Evolutionary conservation across 35 echinoderm and acorn worm genomes (phyloP).

Genomic region (Acanthaster planci): DNA sequence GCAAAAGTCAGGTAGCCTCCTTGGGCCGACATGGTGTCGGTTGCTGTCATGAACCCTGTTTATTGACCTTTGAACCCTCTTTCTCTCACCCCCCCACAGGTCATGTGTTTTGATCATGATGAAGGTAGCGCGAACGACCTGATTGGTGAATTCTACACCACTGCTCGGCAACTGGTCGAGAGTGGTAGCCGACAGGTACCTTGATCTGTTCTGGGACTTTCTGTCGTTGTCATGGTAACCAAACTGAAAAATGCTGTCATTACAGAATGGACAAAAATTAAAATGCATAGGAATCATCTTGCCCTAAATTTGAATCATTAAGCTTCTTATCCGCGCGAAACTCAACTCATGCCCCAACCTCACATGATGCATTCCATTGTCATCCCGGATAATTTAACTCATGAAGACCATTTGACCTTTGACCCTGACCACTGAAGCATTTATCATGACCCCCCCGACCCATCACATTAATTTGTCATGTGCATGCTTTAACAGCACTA

Average conservation of each 20-base stretch:
- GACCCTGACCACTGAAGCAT: background rate
- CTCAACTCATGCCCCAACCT: background rate
- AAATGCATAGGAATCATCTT: too few species aligned
- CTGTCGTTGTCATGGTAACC: constrained; percentile 36
- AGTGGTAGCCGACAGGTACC: constrained; percentile 86
- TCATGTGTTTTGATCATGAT: constrained; percentile 97
- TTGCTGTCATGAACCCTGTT: background rate
- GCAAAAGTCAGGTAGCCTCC: constrained; percentile 85
- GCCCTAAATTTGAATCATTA: too few species aligned
- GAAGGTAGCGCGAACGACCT: constrained; percentile 96
- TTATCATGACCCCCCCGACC: constrained; percentile 29
- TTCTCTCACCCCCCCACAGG: constrained; percentile 56
- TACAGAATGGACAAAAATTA: background rate
- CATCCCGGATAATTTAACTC: background rate
- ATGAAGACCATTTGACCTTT: background rate
- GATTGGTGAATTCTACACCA: constrained; percentile 98
- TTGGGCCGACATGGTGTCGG: background rate
- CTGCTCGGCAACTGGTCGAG: constrained; percentile 84
- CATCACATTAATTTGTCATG: constrained; percentile 11
- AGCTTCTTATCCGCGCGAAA: constrained; percentile 13
- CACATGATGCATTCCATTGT: background rate
- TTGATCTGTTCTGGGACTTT: constrained; percentile 29
- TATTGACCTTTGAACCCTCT: constrained; percentile 31
- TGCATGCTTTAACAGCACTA: constrained; percentile 16
- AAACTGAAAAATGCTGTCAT: constrained; percentile 29